Percentiles rank a stretch among this genome's conserved stretches.
These are phyloP conservation scores for Sarcophaga carnaria DNA, from an alignment of 2,888 invertebrate species.

Conservation along the genomic window DNA sequence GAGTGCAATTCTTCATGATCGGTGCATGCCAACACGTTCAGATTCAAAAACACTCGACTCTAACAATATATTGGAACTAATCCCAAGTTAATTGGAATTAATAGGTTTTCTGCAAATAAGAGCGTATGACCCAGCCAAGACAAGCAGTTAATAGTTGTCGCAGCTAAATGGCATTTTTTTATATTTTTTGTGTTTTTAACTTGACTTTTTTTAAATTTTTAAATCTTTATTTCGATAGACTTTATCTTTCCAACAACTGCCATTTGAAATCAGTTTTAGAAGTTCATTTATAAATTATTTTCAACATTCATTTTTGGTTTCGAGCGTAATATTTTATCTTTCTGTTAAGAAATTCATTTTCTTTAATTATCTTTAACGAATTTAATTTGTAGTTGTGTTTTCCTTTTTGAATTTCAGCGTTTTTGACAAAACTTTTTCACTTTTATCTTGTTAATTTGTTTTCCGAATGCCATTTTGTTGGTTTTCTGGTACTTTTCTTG, in stretches of 20 bases:
- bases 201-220: too few relatives aligned
- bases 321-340: background rate
- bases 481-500: background rate
- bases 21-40: too few relatives aligned
- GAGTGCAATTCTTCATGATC: too few relatives aligned
- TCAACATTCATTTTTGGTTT: background rate
- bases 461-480: constrained; percentile 20
- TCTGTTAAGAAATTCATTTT: background rate
- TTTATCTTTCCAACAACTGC: background rate
- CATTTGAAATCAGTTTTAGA: constrained; percentile 7
- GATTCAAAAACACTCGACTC: too few relatives aligned
- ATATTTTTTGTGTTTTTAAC: too few relatives aligned
- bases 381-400: constrained; percentile 9
- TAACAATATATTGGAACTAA: too few relatives aligned
- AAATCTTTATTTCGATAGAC: too few relatives aligned
- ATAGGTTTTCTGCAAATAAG: too few relatives aligned
- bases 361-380: constrained; percentile 23
- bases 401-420: background rate
- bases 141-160: too few relatives aligned
- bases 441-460: constrained; percentile 51
- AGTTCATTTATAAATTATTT: constrained; percentile 14
- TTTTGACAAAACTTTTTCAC: constrained; percentile 16
- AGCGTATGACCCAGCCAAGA: too few relatives aligned
- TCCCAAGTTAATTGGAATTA: too few relatives aligned
- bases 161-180: too few relatives aligned